Evolutionary conservation across 2,888 invertebrate species (phyloP), one percentile per base, ranked within the genome.

Genomic region (Hydrotaea diabolus): DNA sequence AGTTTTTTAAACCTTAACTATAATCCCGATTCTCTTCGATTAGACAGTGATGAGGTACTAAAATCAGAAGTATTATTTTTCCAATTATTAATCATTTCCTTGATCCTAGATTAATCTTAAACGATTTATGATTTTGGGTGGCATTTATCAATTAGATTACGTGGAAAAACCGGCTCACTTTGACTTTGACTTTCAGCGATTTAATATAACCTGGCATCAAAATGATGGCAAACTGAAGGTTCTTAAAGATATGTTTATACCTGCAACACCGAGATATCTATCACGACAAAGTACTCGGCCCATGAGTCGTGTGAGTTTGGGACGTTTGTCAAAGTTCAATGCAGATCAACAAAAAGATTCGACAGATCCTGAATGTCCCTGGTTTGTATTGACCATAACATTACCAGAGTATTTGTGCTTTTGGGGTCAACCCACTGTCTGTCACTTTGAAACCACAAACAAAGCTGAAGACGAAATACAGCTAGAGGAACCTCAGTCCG

Each of bases 91-190:
- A n/a, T 59, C 21, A n/a, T 74, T 82, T 26, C 11, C 31, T 19
- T 23, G 0, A 13, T 8, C 49, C 4, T 59, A 92, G 92, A 87
- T 92, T 0, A 92, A 92, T 84, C 81, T 92, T 0, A 87, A 90
- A 11, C 83, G 90, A 69, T 86, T 86, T 53, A 85, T 89, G 0
- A 87, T 92, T 36, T 81, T 91, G 49, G 92, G 92, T 5, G 92
- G 92, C 0, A 69, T 92, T 0, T 92, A 91, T 86, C 89, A 90
- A 19, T 72, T 92, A 0, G 82, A 89, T 71, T 88, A 89, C 77
- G 88, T 92, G 2, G 83, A 85, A 0, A 90, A 90, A 13, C 89
- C 90, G 1, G 31, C 43, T 0, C 88, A 88, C 64, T 85, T 83
- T 0, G 86, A 89, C 15, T 89, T 88, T 0, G 86, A 89, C n/a